Base-by-base conservation (phyloP, 2,113 vertebrate genomes). In the Cisticola juncidis region DNA sequence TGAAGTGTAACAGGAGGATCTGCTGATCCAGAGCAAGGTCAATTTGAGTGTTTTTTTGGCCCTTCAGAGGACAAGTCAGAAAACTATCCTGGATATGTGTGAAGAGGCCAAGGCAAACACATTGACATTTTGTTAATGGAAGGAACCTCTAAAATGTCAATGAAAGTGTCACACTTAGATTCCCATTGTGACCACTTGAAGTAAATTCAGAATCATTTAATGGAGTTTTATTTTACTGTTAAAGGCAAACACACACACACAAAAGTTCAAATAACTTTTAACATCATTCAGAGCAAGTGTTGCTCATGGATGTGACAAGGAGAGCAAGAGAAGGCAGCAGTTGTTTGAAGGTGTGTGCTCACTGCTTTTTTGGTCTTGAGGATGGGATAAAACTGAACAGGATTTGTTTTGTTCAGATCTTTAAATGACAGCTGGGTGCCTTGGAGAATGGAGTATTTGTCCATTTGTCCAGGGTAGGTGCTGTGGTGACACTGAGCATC, bases 61-160 rank as follows among this genome's bases (percentile, higher is more conserved):
- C 56, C 60, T 90, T 86, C 45, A 31, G 53, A 65, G 69, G n/a
- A 73, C 0, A 0, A 83, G 33, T 76, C 14, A 10, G 72, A 66
- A 90, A 88, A 72, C 51, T 76, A 76, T 56, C 62, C 33, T 86
- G 58, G 42, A 82, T 47, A 40, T 0, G 2, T 64, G 65, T 87
- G 76, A 94, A 85, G 33, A 54, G 78, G 81, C 83, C 94, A 81
- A 94, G 76, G 61, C 72, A 91, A 89, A 91, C 40, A 62, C 50
- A 17, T 6, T 94, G 96, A 93, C 82, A 71, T 92, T 94, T 86
- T 76, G 57, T 89, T 95, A 96, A 96, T 94, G 88, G 94, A 91
- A 82, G 77, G 73, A n/a, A 85, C 69, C 72, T 81, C 53, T 62
- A 91, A 94, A 95, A 94, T 77, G 95, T 76, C 89, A 73, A 21